Evolutionary conservation across 1,140 invertebrate genomes (phyloP).

Genomic region (Zaprionus africanus): DNA sequence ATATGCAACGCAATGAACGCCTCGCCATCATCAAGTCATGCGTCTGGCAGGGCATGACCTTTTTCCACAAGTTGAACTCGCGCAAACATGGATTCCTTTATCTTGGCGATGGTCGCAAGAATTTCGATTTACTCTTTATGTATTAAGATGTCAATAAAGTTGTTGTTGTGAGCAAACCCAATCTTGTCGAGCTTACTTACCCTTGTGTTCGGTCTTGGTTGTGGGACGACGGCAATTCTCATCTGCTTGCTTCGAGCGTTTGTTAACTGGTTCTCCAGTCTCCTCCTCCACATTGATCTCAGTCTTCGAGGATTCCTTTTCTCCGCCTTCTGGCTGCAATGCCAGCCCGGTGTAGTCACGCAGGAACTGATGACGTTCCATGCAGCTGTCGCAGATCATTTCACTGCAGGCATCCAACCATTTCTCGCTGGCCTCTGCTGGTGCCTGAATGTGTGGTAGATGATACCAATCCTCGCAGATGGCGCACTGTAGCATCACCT

Average conservation of each 20-base stretch:
- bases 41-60: constrained; percentile 91
- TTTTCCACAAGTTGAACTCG: constrained; percentile 89
- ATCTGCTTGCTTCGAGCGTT: constrained; percentile 49
- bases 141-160: constrained; percentile 76
- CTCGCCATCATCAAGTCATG: constrained; percentile 88
- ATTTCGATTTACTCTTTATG: constrained; percentile 90
- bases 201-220: constrained; percentile 29
- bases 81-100: constrained; percentile 89
- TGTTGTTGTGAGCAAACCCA: constrained; percentile 4
- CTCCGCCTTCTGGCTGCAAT: constrained; percentile 34
- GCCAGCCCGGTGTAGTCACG: constrained; percentile 88
- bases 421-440: constrained; percentile 85
- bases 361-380: constrained; percentile 90
- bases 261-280: constrained; percentile 48
- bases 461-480: constrained; percentile 99
- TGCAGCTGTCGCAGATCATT: constrained; percentile 91
- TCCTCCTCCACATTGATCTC: constrained; percentile 23
- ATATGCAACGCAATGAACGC: constrained; percentile 86
- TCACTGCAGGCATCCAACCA: constrained; percentile 88
- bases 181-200: constrained; percentile 40
- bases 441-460: constrained; percentile 89
- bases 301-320: constrained; percentile 23
- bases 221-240: constrained; percentile 55
- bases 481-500: constrained; percentile 98
- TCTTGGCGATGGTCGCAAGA: constrained; percentile 89